Conservation (phyloP, 1,140 invertebrate species). For the Daktulosphaira vitifoliae region DNA sequence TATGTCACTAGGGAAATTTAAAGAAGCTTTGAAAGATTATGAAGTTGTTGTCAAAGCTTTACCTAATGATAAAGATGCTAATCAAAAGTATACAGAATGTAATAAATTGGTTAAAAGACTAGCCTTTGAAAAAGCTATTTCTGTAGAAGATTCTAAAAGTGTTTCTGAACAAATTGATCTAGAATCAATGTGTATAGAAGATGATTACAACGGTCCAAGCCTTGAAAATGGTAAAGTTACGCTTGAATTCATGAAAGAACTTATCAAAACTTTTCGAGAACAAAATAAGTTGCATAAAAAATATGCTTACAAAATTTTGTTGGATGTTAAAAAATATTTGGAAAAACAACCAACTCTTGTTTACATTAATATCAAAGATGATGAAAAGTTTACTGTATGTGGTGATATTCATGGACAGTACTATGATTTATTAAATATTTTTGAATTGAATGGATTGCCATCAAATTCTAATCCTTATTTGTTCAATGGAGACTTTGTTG, state of each 20-base stretch:
- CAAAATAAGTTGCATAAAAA: conserved; percentile 92
- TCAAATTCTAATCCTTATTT: conserved; percentile 93
- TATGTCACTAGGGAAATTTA: conserved; percentile 97
- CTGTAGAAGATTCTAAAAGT: conserved; percentile 80
- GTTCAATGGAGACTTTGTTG: conserved; percentile 99
- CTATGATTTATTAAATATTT: conserved; percentile 97
- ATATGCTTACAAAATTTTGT: conserved; percentile 94
- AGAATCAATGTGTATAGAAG: conserved; percentile 88
- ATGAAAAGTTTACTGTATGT: conserved; percentile 95
- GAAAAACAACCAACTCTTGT: conserved; percentile 78
- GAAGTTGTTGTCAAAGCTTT: conserved; percentile 84
- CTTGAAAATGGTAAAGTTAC: conserved; percentile 85
- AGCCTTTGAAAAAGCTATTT: conserved; percentile 95
- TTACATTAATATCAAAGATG: conserved; percentile 76
- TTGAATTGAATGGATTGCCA: conserved; percentile 91
- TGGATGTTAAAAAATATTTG: conserved; percentile 82
- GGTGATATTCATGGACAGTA: conserved; percentile 99
- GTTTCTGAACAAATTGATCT: conserved; percentile 80
- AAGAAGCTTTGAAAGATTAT: conserved; percentile 91
- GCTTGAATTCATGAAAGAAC: conserved; percentile 67
- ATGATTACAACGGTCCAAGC: conserved; percentile 85
- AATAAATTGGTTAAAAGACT: conserved; percentile 90
- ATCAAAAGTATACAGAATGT: conserved; percentile 88
- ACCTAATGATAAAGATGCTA: conserved; percentile 91
- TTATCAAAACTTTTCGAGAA: conserved; percentile 84